Evolutionary conservation across 2,797 vertebrate species (phyloP).

Genomic region (Synaphobranchus kaupii): DNA sequence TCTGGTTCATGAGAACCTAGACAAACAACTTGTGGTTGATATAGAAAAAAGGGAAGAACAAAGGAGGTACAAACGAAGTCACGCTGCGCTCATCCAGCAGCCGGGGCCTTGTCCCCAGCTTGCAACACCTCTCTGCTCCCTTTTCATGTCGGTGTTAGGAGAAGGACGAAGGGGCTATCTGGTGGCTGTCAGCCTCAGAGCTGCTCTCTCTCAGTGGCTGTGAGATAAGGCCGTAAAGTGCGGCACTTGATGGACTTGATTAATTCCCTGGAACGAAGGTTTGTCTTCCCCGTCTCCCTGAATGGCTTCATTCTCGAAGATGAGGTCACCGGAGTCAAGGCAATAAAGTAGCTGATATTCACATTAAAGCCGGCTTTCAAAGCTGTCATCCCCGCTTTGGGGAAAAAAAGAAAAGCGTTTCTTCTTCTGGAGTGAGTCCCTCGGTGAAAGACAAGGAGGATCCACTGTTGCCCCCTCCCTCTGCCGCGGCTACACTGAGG

Average conservation of each 20-base stretch:
- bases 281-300: slow-evolving; percentile 84
- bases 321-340: slow-evolving; percentile 87
- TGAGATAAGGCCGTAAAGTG: slow-evolving; percentile 67
- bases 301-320: slow-evolving; percentile 90
- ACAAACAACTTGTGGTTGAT: no score
- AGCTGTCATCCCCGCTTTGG: slow-evolving; percentile 53
- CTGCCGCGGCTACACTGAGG: slow-evolving; percentile 53
- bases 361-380: slow-evolving; percentile 73
- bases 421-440: slow-evolving; percentile 64
- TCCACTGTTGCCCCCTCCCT: slow-evolving; percentile 47
- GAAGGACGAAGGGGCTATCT: slow-evolving; percentile 78
- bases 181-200: slow-evolving; percentile 83
- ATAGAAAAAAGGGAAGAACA: slow-evolving; percentile 45
- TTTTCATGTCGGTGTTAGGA: slow-evolving; percentile 81
- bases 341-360: slow-evolving; percentile 86
- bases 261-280: slow-evolving; percentile 87
- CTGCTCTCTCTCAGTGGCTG: slow-evolving; percentile 74
- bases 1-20: no score
- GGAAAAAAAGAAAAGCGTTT: slow-evolving; percentile 57
- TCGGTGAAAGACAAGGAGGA: slow-evolving; percentile 43
- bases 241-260: slow-evolving; percentile 83
- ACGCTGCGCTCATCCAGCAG: slow-evolving; percentile 73
- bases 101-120: slow-evolving; percentile 65
- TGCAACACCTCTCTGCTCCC: slow-evolving; percentile 57
- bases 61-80: slow-evolving; percentile 70